Evolutionary conservation across 1,140 invertebrate species (phyloP), one percentile per base, ranked within the genome.

Genomic region (Aphaenogaster ashmeadi): DNA sequence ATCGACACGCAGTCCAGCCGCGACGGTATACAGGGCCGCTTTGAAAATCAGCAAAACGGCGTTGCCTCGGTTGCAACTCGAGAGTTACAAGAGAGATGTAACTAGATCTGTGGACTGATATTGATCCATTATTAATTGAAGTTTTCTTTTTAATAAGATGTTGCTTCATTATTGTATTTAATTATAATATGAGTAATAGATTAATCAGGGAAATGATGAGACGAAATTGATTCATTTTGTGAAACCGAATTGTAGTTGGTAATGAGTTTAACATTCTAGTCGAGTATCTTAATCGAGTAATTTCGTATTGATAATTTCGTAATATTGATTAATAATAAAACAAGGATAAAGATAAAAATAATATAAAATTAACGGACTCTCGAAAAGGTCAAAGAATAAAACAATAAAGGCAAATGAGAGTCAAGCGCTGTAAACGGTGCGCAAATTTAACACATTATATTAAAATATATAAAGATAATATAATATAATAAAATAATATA

Each of bases 1-100:
- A 84, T 75, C 67, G 80, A 81, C 69, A 75, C 80, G 27, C 54
- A 60, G 80, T n/a, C 5, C 41, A 18, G 27, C 41, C 41, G 18
- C n/a, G 66, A 72, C 47, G 21, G 21, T 52, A 83, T 36, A 15
- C 80, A 83, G 80, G 52, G 54, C 3, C 67, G 69, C 36, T 60
- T 60, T 44, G 67, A 33, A 58, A 72, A 66, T 27, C 54, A 27
- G 15, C 1, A n/a, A 33, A 56, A 54, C n/a, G 8, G 1, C 0
- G 0, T 9, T 47, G 11, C 5, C 18, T 8, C 18, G 7, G 15
- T 18, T 36, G 21, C 9, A 38, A 66, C 0, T 47, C 4, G 7
- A 74, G 15, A 41, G 8, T 67, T 75, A 15, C 13, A 75, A 56
- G 0, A 41, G 1, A 21, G 11, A 21, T 66, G 1, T 44, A 33